These are phyloP conservation scores for Haliaeetus leucogaster DNA, from an alignment of 2,113 vertebrate species.

Conservation along the genomic window DNA sequence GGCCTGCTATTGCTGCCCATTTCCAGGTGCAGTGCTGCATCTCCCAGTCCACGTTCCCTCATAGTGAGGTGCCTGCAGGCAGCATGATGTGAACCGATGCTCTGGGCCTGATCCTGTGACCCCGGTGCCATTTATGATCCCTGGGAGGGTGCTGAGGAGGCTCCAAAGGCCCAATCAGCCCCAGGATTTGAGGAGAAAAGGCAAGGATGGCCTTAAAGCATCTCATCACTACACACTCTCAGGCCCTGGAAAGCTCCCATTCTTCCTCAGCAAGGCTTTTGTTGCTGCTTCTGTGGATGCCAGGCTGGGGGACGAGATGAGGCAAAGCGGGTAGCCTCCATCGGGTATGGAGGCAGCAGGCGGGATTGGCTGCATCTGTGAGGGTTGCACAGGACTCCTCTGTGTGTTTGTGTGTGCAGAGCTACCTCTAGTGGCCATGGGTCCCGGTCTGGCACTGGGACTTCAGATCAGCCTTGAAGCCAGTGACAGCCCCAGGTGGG, in stretches of 20 bases:
- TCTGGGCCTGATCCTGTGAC: not conserved
- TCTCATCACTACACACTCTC: accelerated
- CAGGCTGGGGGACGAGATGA: not conserved
- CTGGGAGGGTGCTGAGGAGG: not conserved
- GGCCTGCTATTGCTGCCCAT: not conserved
- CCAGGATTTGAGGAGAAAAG: not conserved
- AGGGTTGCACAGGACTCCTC: accelerated
- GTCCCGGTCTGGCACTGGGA: not conserved
- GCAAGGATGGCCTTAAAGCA: not conserved
- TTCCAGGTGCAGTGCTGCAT: not conserved
- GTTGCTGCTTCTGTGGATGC: not conserved
- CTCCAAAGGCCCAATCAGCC: not conserved
- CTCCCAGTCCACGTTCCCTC: not conserved
- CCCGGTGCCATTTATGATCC: accelerated
- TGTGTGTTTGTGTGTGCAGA: not conserved
- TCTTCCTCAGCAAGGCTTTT: not conserved
- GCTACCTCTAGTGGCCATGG: conserved; percentile 47
- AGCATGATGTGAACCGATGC: not conserved
- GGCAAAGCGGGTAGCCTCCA: accelerated
- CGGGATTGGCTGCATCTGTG: accelerated
- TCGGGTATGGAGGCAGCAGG: accelerated
- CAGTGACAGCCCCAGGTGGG: accelerated
- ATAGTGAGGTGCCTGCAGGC: not conserved
- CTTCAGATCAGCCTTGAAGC: accelerated
- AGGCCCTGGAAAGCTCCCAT: not conserved